Percentiles rank a stretch among this genome's conserved stretches.
These are phyloP conservation scores for Monochamus saltuarius DNA, from an alignment of 1,140 invertebrate genomes.

Conservation along the genomic window DNA sequence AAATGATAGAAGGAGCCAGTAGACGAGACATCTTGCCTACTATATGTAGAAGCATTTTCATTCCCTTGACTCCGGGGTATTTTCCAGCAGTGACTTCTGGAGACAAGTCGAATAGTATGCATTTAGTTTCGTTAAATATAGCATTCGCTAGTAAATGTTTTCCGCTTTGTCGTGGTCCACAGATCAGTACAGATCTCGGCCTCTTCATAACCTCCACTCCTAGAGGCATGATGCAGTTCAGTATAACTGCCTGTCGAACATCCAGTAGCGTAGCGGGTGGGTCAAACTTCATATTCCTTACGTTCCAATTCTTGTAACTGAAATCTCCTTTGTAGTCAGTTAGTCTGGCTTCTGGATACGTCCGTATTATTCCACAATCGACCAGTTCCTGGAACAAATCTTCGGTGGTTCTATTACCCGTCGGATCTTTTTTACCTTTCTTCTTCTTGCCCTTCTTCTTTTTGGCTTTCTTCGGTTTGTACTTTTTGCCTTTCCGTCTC, in stretches of 20 bases:
- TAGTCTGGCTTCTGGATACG: slow-evolving; percentile 63
- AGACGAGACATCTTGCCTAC: slow-evolving; percentile 59
- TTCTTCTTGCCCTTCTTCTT: slow-evolving; percentile 69
- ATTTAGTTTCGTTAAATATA: slow-evolving; percentile 70
- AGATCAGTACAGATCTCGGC: slow-evolving; percentile 73
- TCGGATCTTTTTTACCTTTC: slow-evolving; percentile 72
- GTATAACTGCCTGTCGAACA: slow-evolving; percentile 67
- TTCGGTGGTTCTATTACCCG: slow-evolving; percentile 71
- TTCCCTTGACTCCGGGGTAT: slow-evolving; percentile 71
- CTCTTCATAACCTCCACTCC: slow-evolving; percentile 69
- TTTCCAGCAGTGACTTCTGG: slow-evolving; percentile 72
- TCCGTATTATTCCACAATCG: slow-evolving; percentile 70
- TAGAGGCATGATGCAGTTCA: slow-evolving; percentile 76
- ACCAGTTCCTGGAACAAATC: slow-evolving; percentile 80
- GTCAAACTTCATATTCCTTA: slow-evolving; percentile 51
- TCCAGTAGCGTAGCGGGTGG: slow-evolving; percentile 62
- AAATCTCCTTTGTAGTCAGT: slow-evolving; percentile 70
- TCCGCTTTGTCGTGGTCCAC: slow-evolving; percentile 73
- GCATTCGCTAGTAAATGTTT: slow-evolving; percentile 78
- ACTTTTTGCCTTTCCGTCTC: slow-evolving; percentile 56
- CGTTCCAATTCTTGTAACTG: slow-evolving; percentile 44
- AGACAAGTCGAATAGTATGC: slow-evolving; percentile 81
- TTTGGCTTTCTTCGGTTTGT: slow-evolving; percentile 58
- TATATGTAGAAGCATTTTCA: slow-evolving; percentile 52
- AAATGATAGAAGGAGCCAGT: slow-evolving; percentile 79